Evolutionary conservation across 1,140 invertebrate species (phyloP), one percentile per base, ranked within the genome.

Genomic region (Euschistus heros): DNA sequence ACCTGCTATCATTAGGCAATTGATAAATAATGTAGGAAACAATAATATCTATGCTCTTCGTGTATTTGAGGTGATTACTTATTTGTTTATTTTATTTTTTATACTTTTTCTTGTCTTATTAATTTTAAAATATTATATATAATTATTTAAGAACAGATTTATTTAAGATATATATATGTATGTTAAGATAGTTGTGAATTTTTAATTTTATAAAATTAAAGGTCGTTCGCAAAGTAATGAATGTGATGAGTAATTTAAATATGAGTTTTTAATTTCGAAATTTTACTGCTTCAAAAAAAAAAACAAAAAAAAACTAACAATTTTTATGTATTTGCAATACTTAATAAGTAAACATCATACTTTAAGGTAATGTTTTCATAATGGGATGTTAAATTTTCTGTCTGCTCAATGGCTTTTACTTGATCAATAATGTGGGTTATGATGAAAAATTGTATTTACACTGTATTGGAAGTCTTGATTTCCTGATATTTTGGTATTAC

Each of bases 31-130:
- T 24, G 15, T 44, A 2, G 42, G 59, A 6, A 18, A 61, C 15
- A 61, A 61, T 42, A 44, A 61, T 42, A 30, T 61, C 26, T 61
- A 61, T 15, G 22, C 18, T 10, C 3, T 61, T 18, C 27, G 59
- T 42, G n/a, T 61, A 42, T 61, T 42, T 42, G 30, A 61, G 13
- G 59, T 61, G 33, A 61, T 37, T 37, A 17, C 42, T 42, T 42
- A 22, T 59, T 6, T 59, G 7, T 33, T 26, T 24, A 26, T 10
- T 27, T 20, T 27, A 59, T 59, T 59, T 59, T 13, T 59, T 26
- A 8, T 10, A 24, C 10, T 10, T 18, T 54, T n/a, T 54, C 8
- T 10, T 54, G 18, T 54, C 18, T 54, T 6, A 6, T 2, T n/a
- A 24, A 6, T 24, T 30, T 30, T 30, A 30, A 30, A 30, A 30